phyloP scores from a whole-genome alignment of 2,797 vertebrate species.

The Onychomys arenicola region DNA sequence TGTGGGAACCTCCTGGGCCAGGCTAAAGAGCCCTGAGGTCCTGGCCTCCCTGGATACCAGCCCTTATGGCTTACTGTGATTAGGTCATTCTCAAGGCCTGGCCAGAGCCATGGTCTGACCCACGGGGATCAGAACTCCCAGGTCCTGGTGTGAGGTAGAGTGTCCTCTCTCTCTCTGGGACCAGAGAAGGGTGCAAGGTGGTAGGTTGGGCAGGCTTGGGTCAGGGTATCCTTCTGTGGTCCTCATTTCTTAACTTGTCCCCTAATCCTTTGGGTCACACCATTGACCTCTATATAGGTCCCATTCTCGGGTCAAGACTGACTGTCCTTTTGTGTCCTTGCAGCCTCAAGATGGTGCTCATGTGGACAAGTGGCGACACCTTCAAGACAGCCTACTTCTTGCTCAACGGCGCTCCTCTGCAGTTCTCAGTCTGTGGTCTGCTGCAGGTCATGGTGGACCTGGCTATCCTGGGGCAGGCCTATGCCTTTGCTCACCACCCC shows the following conservation, averaged over 20 bases:
- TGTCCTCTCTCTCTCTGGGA: background rate
- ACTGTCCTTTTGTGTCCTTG: constrained; percentile 36
- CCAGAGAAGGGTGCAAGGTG: background rate
- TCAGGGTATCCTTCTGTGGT: background rate
- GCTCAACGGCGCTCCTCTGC: constrained; percentile 95
- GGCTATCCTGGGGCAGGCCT: constrained; percentile 96
- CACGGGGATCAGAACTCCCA: background rate
- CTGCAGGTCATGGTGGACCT: constrained; percentile 96
- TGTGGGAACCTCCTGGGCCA: background rate
- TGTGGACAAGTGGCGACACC: constrained; percentile 98
- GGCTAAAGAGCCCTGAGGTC: background rate
- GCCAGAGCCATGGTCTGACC: background rate
- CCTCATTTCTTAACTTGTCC: background rate
- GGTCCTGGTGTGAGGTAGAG: background rate
- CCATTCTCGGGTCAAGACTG: background rate
- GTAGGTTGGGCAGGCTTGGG: background rate
- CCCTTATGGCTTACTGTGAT: background rate
- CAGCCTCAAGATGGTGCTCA: constrained; percentile 99
- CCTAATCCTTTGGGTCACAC: too few species aligned
- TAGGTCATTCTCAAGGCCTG: background rate
- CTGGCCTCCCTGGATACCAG: background rate
- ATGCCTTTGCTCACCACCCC: constrained; percentile 93
- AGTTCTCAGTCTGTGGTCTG: constrained; percentile 96
- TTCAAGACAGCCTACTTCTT: constrained; percentile 98
- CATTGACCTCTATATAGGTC: background rate